Conservation (phyloP, 1,140 invertebrate species). For the Cylas formicarius region DNA sequence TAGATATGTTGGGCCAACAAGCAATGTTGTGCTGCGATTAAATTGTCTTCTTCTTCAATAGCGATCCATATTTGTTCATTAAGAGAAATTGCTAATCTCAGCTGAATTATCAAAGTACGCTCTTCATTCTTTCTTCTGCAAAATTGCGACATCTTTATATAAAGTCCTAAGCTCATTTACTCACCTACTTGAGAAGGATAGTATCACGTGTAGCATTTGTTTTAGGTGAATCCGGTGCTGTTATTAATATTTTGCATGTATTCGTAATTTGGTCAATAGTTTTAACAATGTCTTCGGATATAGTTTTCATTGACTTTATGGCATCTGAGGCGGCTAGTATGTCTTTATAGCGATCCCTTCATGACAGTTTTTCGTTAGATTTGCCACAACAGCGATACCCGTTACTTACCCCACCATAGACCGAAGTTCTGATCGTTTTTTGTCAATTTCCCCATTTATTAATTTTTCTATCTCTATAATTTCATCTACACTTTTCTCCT, state of each 20-base stretch:
- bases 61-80: conserved; percentile 81
- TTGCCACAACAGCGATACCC: neutral
- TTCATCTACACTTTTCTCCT: conserved; percentile 71
- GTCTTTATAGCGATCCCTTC: conserved; percentile 84
- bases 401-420: conserved; percentile 82
- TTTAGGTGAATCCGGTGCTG: conserved; percentile 17
- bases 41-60: conserved; percentile 64
- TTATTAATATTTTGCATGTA: conserved; percentile 57
- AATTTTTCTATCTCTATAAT: conserved; percentile 78
- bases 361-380: neutral
- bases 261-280: conserved; percentile 61
- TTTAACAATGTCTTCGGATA: conserved; percentile 64
- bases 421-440: conserved; percentile 80
- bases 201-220: neutral
- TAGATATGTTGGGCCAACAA: conserved; percentile 79
- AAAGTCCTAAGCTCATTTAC: neutral
- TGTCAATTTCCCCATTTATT: conserved; percentile 80
- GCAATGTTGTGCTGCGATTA: conserved; percentile 73
- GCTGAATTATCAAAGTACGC: conserved; percentile 65
- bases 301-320: conserved; percentile 82
- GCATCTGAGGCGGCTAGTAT: conserved; percentile 90
- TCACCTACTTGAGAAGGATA: conserved; percentile 18
- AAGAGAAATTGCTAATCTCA: conserved; percentile 76
- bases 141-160: conserved; percentile 13
- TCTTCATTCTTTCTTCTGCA: conserved; percentile 33